These are phyloP conservation scores for Cricetomys ansorgei DNA, from an alignment of 2,113 vertebrate genomes.

Conservation along the genomic window DNA sequence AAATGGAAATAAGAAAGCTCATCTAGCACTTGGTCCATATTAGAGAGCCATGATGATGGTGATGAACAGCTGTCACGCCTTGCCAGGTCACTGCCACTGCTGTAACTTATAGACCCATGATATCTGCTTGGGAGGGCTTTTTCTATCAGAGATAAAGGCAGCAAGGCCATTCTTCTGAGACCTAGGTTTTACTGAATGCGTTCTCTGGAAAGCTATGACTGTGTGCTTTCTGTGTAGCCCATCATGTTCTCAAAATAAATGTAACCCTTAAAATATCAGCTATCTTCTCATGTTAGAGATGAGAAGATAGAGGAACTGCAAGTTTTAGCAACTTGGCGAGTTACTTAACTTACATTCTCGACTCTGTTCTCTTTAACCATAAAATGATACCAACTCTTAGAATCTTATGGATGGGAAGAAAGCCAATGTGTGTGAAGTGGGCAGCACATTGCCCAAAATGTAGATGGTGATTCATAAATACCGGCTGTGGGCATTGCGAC, in stretches of 20 bases:
- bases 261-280: conserved; percentile 13
- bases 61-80: accelerated
- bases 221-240: neutral
- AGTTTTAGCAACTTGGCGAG: conserved; percentile 12
- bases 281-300: neutral
- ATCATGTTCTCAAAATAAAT: conserved; percentile 19
- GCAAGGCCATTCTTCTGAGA: neutral
- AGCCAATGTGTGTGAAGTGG: neutral
- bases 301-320: neutral
- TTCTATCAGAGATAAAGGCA: neutral
- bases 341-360: neutral
- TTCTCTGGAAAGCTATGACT: neutral
- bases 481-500: no score
- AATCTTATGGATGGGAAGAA: neutral
- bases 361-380: neutral
- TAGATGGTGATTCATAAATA: neutral
- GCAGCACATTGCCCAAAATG: neutral
- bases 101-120: neutral
- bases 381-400: neutral
- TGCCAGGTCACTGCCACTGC: neutral
- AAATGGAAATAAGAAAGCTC: neutral
- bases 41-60: neutral
- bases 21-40: neutral
- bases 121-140: neutral
- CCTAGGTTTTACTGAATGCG: neutral